A percentile compares a stretch with the other conserved stretches of the same genome.
Conservation (phyloP, 2,888 invertebrate genomes). For the Stenchaetothrips biformis region DNA sequence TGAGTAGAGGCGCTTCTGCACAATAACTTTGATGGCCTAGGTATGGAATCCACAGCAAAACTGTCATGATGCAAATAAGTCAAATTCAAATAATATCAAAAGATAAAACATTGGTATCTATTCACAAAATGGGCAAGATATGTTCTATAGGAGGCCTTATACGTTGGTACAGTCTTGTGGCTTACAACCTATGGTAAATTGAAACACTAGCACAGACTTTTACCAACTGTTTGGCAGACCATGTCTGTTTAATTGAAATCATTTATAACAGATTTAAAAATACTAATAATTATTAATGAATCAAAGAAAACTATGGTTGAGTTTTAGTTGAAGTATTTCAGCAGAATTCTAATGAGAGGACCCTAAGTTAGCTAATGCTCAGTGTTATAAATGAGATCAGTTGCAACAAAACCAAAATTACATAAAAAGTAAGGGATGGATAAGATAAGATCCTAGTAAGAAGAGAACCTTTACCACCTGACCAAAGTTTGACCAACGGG, state of each 20-base stretch:
- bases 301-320: not conserved
- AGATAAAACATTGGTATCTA: not conserved
- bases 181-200: not conserved
- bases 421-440: not conserved
- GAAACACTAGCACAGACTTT: not conserved
- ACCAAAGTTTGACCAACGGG: not conserved
- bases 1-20: too few relatives aligned
- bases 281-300: not conserved
- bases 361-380: not conserved
- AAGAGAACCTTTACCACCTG: too few relatives aligned
- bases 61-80: not conserved
- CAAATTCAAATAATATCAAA: not conserved
- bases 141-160: not conserved
- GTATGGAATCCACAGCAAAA: too few relatives aligned
- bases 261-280: not conserved
- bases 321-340: not conserved
- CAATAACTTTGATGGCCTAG: too few relatives aligned
- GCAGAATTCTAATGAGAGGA: not conserved
- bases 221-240: not conserved
- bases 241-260: not conserved
- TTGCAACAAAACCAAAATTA: not conserved
- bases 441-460: not conserved
- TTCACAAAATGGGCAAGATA: not conserved
- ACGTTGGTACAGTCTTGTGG: not conserved
- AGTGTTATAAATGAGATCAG: not conserved